Percentiles rank a stretch among this genome's conserved stretches.
Conservation (phyloP, 2,888 invertebrate species). For the Hedychridium roseum region DNA sequence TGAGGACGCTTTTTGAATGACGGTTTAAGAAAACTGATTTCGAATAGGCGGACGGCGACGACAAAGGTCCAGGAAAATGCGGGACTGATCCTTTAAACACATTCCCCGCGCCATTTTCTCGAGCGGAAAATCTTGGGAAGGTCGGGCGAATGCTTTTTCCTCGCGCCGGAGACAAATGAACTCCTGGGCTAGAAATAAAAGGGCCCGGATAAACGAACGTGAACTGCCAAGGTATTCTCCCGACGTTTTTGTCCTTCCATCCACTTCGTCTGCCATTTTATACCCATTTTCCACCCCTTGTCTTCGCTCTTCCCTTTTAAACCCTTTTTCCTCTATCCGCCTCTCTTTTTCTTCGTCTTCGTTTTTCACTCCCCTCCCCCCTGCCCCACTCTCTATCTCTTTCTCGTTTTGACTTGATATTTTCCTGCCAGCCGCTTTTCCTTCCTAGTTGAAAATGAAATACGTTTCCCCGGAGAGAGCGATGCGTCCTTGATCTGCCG, state of each 20-base stretch:
- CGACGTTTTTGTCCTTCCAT: too few species aligned
- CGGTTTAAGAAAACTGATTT: too few species aligned
- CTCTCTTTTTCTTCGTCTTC: constrained; percentile 3
- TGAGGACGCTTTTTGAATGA: too few species aligned
- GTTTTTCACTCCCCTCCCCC: neutral
- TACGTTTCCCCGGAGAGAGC: constrained; percentile 24
- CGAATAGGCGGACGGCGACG: too few species aligned
- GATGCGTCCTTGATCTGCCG: constrained; percentile 14
- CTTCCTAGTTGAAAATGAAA: constrained; percentile 28
- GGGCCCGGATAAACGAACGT: neutral
- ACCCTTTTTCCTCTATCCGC: too few species aligned
- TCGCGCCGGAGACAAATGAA: too few species aligned
- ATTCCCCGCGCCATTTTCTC: too few species aligned
- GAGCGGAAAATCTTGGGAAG: too few species aligned
- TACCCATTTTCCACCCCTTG: too few species aligned
- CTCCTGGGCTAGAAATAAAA: constrained; percentile 1
- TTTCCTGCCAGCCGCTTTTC: neutral
- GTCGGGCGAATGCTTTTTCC: neutral
- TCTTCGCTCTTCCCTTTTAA: too few species aligned
- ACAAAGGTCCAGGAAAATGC: neutral
- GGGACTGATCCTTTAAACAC: neutral
- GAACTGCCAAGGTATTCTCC: too few species aligned
- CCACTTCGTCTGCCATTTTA: too few species aligned
- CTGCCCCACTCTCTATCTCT: neutral
- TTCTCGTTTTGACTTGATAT: neutral